Evolutionary conservation across 2,797 vertebrate species (phyloP).

Genomic region (Gobionotothen gibberifrons): DNA sequence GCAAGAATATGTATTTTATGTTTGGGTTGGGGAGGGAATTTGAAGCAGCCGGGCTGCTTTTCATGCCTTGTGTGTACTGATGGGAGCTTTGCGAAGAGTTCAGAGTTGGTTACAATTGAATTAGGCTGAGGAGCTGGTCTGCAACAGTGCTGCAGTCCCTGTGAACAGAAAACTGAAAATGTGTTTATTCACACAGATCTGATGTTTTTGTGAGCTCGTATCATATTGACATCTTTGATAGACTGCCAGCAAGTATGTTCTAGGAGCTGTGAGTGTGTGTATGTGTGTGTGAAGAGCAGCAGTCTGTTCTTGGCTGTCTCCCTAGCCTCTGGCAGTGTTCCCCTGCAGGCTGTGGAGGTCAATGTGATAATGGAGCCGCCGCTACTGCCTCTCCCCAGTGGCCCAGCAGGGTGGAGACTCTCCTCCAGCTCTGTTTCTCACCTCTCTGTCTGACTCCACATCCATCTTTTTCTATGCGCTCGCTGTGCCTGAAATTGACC

Average conservation of each 20-base stretch:
- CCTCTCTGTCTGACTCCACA: slow-evolving; percentile 35
- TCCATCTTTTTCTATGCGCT: slow-evolving; percentile 24
- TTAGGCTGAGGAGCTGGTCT: slow-evolving; percentile 46
- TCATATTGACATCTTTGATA: slow-evolving; percentile 29
- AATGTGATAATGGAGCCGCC: slow-evolving; percentile 68
- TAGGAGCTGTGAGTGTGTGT: slow-evolving; percentile 16
- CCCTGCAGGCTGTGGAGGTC: slow-evolving; percentile 66
- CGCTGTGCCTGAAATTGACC: slow-evolving; percentile 5
- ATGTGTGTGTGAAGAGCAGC: slow-evolving; percentile 38
- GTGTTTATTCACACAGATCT: slow-evolving; percentile 18
- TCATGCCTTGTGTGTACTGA: slow-evolving; percentile 56
- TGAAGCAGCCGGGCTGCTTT: slow-evolving; percentile 67
- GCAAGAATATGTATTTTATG: slow-evolving; percentile 80
- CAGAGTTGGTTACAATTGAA: slow-evolving; percentile 76
- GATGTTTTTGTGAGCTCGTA: background rate
- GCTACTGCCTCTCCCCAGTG: slow-evolving; percentile 71
- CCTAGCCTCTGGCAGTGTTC: slow-evolving; percentile 58
- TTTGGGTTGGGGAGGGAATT: slow-evolving; percentile 66
- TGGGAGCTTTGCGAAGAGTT: slow-evolving; percentile 56
- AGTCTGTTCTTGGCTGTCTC: slow-evolving; percentile 55
- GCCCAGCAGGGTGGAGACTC: slow-evolving; percentile 60
- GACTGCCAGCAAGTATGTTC: slow-evolving; percentile 39
- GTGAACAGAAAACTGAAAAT: slow-evolving; percentile 3
- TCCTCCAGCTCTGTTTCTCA: slow-evolving; percentile 66
- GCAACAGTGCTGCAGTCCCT: slow-evolving; percentile 17